Evolutionary conservation across 2,888 invertebrate species (phyloP).

Genomic region (Cheilosia vernalis): DNA sequence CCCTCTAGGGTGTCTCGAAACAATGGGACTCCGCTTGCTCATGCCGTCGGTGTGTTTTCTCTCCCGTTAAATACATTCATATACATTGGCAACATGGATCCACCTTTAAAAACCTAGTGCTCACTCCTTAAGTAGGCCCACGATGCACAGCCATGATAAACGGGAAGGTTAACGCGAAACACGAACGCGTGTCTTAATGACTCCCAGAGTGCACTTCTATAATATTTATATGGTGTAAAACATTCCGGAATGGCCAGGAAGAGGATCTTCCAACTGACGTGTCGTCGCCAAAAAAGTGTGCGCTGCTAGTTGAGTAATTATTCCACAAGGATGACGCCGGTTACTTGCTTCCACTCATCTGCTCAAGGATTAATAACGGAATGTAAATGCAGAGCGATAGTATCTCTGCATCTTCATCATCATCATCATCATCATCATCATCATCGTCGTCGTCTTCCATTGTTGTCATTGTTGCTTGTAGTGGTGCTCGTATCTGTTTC

Average conservation of each 20-base stretch:
- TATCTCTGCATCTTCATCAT: constrained; percentile 5
- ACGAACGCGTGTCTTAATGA: constrained; percentile 63
- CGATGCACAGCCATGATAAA: constrained; percentile 63
- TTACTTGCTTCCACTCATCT: constrained; percentile 50
- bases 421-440: constrained; percentile 10
- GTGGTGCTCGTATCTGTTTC: constrained; percentile 51
- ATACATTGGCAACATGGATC: constrained; percentile 41
- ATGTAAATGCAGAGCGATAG: constrained; percentile 65
- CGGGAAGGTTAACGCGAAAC: constrained; percentile 46
- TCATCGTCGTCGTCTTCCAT: constrained; percentile 12
- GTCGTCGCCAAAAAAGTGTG: background rate
- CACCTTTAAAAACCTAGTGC: constrained; percentile 19
- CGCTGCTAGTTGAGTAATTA: constrained; percentile 40
- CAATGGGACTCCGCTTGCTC: constrained; percentile 48
- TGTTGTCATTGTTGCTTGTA: constrained; percentile 5
- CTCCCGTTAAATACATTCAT: constrained; percentile 38
- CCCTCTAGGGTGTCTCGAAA: constrained; percentile 42
- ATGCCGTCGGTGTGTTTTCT: constrained; percentile 6
- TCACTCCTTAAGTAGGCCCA: constrained; percentile 10
- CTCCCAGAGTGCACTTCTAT: constrained; percentile 57
- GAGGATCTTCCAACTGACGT: background rate
- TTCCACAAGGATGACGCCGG: constrained; percentile 56
- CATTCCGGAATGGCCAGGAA: constrained; percentile 31
- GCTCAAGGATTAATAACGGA: constrained; percentile 72
- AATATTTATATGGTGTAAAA: background rate